Percentiles rank a stretch among this genome's conserved stretches.
These are phyloP conservation scores for Antigone vipio DNA, from an alignment of 2,113 vertebrate genomes.

Conservation along the genomic window DNA sequence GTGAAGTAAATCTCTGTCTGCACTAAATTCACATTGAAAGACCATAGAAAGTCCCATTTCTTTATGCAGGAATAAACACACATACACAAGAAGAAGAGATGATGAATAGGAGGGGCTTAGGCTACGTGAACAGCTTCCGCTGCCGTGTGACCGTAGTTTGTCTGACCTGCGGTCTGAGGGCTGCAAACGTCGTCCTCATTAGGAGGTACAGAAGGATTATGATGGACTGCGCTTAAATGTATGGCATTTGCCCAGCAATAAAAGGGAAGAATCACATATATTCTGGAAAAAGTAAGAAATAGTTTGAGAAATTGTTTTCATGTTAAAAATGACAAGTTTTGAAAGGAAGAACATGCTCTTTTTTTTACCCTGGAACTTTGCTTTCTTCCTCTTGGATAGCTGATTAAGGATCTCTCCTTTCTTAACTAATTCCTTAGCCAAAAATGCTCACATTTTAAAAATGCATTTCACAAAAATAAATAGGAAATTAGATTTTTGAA, in stretches of 20 bases:
- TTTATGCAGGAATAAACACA: not conserved
- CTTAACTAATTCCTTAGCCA: not conserved
- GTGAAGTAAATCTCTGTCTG: not conserved
- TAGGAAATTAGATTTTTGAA: not conserved
- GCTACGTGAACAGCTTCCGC: not conserved
- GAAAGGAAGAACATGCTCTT: not conserved
- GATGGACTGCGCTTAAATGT: not conserved
- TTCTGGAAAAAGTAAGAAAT: not conserved
- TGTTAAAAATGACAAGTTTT: not conserved
- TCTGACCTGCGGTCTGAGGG: not conserved
- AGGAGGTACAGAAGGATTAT: not conserved
- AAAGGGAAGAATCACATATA: not conserved
- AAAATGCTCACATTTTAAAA: not conserved
- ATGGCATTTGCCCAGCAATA: not conserved
- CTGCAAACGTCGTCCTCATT: not conserved
- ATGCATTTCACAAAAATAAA: not conserved
- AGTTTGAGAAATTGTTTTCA: not conserved
- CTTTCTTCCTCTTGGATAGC: not conserved
- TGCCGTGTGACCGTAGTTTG: not conserved
- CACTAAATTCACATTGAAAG: not conserved
- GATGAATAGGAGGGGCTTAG: not conserved
- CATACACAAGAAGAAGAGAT: not conserved
- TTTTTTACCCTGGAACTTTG: not conserved
- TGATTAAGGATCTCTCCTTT: not conserved
- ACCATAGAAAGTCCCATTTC: not conserved